These are phyloP conservation scores for Xestia ashworthii DNA, from an alignment of 2,888 invertebrate genomes.

Conservation along the genomic window DNA sequence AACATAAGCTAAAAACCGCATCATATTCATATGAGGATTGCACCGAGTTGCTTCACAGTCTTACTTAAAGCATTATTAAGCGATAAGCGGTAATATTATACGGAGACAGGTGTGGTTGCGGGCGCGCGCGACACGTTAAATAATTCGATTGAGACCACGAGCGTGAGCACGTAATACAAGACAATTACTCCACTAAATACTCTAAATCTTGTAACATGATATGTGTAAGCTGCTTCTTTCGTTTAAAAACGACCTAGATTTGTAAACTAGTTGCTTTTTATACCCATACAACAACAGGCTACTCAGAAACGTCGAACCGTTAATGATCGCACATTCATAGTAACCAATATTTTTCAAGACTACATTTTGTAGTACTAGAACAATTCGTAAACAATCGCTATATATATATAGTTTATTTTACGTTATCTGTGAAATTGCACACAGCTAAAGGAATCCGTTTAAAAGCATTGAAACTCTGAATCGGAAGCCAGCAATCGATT, in stretches of 20 bases:
- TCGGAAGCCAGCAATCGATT: slow-evolving; percentile 5
- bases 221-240: slow-evolving; percentile 29
- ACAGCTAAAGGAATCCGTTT: not conserved
- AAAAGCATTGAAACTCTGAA: slow-evolving; percentile 1
- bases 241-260: slow-evolving; percentile 5
- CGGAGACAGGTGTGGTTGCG: slow-evolving; percentile 46
- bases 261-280: not conserved
- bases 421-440: not conserved
- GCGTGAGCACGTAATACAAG: slow-evolving; percentile 40
- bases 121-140: slow-evolving; percentile 40
- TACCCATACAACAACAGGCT: slow-evolving; percentile 3
- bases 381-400: not conserved
- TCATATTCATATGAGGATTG: slow-evolving; percentile 18
- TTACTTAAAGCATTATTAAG: slow-evolving; percentile 35
- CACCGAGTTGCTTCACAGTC: slow-evolving; percentile 40
- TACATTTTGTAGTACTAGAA: too few species aligned
- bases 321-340: slow-evolving; percentile 1
- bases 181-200: slow-evolving; percentile 24
- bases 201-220: slow-evolving; percentile 29
- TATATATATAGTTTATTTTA: not conserved
- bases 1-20: slow-evolving; percentile 20
- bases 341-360: not conserved
- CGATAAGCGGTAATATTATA: slow-evolving; percentile 53
- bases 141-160: slow-evolving; percentile 37
- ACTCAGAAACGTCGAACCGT: not conserved